These are phyloP conservation scores for Drosophila ogumai DNA, from an alignment of 1,140 invertebrate species.

Conservation along the genomic window DNA sequence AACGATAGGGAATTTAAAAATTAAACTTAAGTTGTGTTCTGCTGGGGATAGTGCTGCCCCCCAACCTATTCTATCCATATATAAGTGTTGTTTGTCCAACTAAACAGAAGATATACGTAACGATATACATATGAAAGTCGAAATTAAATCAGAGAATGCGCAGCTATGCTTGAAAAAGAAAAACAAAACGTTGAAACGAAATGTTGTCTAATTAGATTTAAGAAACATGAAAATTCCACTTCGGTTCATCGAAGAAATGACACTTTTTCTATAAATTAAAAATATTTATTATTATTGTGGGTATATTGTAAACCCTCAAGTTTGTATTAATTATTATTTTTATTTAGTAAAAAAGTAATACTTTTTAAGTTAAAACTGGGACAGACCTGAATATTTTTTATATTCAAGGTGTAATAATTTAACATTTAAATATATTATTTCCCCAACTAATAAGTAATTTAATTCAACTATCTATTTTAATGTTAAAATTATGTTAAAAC, in stretches of 20 bases:
- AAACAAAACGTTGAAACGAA: slow-evolving; percentile 19
- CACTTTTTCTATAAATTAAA: slow-evolving; percentile 17
- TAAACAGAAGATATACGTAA: slow-evolving; percentile 55
- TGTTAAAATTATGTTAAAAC: background rate
- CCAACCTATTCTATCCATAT: slow-evolving; percentile 47
- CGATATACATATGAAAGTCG: slow-evolving; percentile 28
- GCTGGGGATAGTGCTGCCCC: slow-evolving; percentile 28
- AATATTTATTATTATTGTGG: background rate
- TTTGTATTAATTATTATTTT: too few relatives aligned
- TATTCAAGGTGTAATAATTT: too few relatives aligned
- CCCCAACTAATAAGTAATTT: background rate
- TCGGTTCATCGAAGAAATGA: slow-evolving; percentile 36
- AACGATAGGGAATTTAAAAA: slow-evolving; percentile 59
- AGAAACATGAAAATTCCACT: slow-evolving; percentile 7
- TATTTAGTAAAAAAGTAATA: too few relatives aligned
- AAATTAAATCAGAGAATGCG: background rate
- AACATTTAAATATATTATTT: background rate
- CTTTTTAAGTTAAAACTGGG: too few relatives aligned
- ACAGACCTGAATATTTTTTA: too few relatives aligned
- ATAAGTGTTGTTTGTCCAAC: slow-evolving; percentile 57
- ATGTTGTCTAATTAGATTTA: slow-evolving; percentile 27
- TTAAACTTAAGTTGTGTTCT: slow-evolving; percentile 48
- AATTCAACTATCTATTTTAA: background rate
- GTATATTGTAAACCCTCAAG: too few relatives aligned
- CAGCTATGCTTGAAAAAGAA: slow-evolving; percentile 9